A percentile compares a stretch with the other conserved stretches of the same genome.
phyloP scores from a whole-genome alignment of 2,797 vertebrate species.

The Leptatherina wallacei region DNA sequence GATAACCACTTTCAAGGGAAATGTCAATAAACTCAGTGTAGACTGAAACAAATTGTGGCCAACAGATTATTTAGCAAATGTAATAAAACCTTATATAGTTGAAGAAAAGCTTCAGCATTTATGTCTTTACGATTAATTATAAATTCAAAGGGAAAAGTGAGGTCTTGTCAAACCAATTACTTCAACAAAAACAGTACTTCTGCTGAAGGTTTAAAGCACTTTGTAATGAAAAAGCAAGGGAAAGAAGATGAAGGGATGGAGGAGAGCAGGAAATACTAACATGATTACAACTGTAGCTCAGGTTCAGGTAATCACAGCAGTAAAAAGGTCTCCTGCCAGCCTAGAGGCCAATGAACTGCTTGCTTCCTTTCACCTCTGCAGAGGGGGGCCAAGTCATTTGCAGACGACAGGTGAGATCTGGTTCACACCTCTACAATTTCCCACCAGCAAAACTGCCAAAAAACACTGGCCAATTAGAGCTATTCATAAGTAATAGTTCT shows the following conservation, averaged over 20 bases:
- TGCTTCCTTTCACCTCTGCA: conserved; percentile 44
- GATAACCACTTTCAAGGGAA: neutral
- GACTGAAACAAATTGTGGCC: neutral
- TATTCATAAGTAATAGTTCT: conserved; percentile 58
- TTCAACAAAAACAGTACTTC: conserved; percentile 33
- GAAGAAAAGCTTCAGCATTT: conserved; percentile 13
- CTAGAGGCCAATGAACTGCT: conserved; percentile 61
- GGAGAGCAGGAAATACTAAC: conserved; percentile 57
- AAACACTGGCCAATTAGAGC: conserved; percentile 67
- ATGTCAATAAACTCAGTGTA: neutral
- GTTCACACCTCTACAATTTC: conserved; percentile 54
- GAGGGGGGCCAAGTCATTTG: conserved; percentile 61
- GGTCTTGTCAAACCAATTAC: conserved; percentile 54
- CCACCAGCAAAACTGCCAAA: conserved; percentile 32
- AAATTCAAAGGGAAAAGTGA: conserved; percentile 40
- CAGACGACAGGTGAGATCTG: conserved; percentile 72
- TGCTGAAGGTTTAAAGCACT: conserved; percentile 46
- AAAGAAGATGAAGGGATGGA: conserved; percentile 29
- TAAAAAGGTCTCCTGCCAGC: conserved; percentile 73
- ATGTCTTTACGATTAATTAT: conserved; percentile 26
- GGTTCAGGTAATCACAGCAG: conserved; percentile 68
- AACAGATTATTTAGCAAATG: neutral
- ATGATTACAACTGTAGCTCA: conserved; percentile 59
- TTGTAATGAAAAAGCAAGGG: conserved; percentile 23
- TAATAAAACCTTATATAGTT: conserved; percentile 5